Conservation (phyloP, 2,888 invertebrate genomes). For the Clunio marinus region DNA sequence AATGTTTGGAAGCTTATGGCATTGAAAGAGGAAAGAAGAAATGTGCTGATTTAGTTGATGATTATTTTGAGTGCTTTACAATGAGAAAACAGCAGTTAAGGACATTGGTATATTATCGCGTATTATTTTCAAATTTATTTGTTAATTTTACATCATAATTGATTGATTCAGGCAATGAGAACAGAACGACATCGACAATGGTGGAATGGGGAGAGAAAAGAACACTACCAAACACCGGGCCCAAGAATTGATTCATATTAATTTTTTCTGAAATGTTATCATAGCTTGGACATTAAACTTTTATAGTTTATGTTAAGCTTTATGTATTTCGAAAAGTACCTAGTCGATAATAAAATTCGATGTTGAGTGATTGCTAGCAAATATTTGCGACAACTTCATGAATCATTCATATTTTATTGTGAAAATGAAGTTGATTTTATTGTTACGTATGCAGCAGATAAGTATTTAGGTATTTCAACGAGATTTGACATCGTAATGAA, state of each 20-base stretch:
- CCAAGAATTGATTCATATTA: background rate
- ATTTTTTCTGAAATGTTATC: background rate
- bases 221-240: background rate
- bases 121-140: too few species aligned
- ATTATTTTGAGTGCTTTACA: conserved; percentile 67
- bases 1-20: conserved; percentile 79
- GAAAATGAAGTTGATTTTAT: too few species aligned
- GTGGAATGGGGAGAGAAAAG: background rate
- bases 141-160: background rate
- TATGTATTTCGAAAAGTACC: background rate
- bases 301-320: background rate
- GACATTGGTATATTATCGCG: background rate
- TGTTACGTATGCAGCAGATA: too few species aligned
- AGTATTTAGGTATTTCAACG: too few species aligned
- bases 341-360: conserved; percentile 10
- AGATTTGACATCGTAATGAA: too few species aligned
- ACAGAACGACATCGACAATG: background rate
- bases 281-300: too few species aligned
- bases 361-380: too few species aligned
- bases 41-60: conserved; percentile 61
- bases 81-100: conserved; percentile 54
- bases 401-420: too few species aligned
- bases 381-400: too few species aligned
- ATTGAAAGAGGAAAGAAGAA: conserved; percentile 59
- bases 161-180: background rate